Percentiles rank a stretch among this genome's conserved stretches.
These are phyloP conservation scores for Archegozetes longisetosus DNA, from an alignment of 1,140 invertebrate genomes.

Conservation along the genomic window DNA sequence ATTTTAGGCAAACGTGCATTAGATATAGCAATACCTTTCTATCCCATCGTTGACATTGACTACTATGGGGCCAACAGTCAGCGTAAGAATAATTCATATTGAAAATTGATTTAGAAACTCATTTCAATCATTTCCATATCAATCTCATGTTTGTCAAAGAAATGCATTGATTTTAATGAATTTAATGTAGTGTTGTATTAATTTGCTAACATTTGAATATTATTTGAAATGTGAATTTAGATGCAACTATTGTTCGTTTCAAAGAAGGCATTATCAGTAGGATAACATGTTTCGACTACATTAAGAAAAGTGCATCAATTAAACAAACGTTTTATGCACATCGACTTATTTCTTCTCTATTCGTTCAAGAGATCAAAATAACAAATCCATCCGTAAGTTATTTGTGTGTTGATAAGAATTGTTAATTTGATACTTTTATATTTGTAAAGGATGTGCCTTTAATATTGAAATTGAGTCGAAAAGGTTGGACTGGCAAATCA, in stretches of 20 bases:
- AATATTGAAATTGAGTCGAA: constrained; percentile 18
- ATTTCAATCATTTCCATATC: no score
- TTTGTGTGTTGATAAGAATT: constrained; percentile 19
- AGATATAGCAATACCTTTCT: constrained; percentile 49
- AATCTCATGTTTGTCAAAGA: no score
- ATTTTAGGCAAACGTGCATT: constrained; percentile 44
- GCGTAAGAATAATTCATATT: constrained; percentile 38
- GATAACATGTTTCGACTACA: constrained; percentile 6
- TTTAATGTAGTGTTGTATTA: constrained; percentile 7
- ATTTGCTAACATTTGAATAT: no score
- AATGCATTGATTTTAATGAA: constrained; percentile 5
- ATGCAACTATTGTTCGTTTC: constrained; percentile 15
- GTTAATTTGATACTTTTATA: constrained; percentile 17
- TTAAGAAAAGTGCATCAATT: constrained; percentile 42
- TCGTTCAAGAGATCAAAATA: constrained; percentile 61
- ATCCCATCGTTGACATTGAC: constrained; percentile 47
- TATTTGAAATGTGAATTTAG: no score
- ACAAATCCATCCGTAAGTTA: constrained; percentile 45
- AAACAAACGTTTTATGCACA: constrained; percentile 47
- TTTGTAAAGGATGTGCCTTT: constrained; percentile 17
- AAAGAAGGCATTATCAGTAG: constrained; percentile 1
- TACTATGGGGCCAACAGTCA: constrained; percentile 28
- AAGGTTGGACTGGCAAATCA: constrained; percentile 22
- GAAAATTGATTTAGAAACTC: no score
- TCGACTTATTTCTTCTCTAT: constrained; percentile 34